Conservation (phyloP, 2,888 invertebrate genomes). For the Oligia latruncula region DNA sequence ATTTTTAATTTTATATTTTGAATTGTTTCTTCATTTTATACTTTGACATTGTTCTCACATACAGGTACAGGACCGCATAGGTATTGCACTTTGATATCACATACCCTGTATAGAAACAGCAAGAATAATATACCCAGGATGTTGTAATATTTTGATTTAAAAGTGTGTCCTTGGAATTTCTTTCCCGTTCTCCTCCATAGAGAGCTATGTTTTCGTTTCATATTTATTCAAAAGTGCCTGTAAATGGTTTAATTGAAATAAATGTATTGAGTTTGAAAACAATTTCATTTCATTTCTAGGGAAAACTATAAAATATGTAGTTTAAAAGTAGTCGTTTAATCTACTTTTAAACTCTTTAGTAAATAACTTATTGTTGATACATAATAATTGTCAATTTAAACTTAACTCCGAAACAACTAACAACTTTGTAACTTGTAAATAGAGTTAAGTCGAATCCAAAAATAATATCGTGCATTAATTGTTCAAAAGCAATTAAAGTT, state of each 20-base stretch:
- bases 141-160: neutral
- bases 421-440: slow-evolving; percentile 15
- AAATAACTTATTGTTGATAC: slow-evolving; percentile 1
- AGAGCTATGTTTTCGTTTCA: neutral
- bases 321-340: neutral
- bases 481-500: slow-evolving; percentile 51
- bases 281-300: neutral
- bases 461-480: slow-evolving; percentile 42
- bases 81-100: too few species aligned
- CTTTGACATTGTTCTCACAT: too few species aligned
- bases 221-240: neutral
- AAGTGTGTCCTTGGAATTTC: neutral
- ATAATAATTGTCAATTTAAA: slow-evolving; percentile 32
- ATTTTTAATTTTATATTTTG: too few species aligned
- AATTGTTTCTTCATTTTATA: too few species aligned
- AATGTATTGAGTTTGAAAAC: neutral
- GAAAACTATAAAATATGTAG: neutral
- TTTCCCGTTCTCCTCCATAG: neutral
- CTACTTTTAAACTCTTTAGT: slow-evolving; percentile 9
- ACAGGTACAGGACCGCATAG: too few species aligned
- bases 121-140: neutral
- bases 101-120: neutral
- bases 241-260: neutral
- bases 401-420: slow-evolving; percentile 19
- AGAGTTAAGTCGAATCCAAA: slow-evolving; percentile 12